Conservation (phyloP, 2,797 vertebrate species). For the Poecile montanus region DNA sequence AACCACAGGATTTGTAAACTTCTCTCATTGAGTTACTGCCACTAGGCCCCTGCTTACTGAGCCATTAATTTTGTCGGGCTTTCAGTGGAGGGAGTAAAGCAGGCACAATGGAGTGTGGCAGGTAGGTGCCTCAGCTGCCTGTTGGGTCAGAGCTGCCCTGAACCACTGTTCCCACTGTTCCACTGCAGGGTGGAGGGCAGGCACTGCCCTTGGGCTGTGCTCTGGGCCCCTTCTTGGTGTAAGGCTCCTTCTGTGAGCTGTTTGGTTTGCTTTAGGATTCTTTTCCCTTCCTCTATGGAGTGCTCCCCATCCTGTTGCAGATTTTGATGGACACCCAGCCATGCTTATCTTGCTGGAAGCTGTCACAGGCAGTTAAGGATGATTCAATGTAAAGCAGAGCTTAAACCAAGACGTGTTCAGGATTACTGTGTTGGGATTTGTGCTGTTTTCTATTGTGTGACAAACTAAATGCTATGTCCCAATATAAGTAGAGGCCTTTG, state of each 20-base stretch:
- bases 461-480: neutral
- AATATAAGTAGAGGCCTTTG: neutral
- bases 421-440: neutral
- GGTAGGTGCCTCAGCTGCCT: neutral
- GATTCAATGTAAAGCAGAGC: neutral
- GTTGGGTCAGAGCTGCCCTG: neutral
- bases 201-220: neutral
- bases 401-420: neutral
- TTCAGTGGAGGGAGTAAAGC: neutral
- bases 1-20: neutral
- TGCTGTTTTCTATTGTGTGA: neutral
- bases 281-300: neutral
- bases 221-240: neutral
- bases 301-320: neutral
- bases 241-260: neutral
- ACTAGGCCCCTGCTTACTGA: fast-evolving
- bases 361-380: neutral
- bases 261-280: neutral
- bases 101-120: fast-evolving
- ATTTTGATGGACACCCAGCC: neutral
- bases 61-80: neutral
- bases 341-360: neutral
- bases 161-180: neutral
- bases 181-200: neutral
- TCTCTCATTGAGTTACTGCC: neutral